Evolutionary conservation across 2,797 vertebrate species (phyloP), one percentile per base, ranked within the genome.

Genomic region (Dryobates pubescens): DNA sequence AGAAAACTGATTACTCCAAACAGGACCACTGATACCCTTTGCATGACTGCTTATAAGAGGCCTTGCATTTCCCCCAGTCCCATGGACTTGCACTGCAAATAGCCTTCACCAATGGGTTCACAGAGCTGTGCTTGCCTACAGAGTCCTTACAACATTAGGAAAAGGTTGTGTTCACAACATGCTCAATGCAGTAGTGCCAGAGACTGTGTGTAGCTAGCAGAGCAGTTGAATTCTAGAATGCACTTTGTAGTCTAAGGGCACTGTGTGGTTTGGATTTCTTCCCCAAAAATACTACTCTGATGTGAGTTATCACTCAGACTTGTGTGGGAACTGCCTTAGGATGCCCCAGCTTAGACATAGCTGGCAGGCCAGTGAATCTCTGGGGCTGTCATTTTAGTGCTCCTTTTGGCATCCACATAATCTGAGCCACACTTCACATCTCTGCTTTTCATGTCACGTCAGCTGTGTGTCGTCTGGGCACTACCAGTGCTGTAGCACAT

Each of bases 241-340:
- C 10, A 0, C 10, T 43, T 43, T 20, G 0, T 38, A 36, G 17
- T 61, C 13, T 53, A 20, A 32, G 13, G 61, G 18, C 13, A 12
- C 1, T 53, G 43, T 4, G 47, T 13, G 32, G 2, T 57, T 72
- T 86, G 47, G 20, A 9, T 68, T 82, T 56, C 43, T 23, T 34
- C n/a, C 16, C 7, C 17, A 1, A 0, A 0, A 12, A 29, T n/a
- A 41, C 10, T 49, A 6, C 34, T 86, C 18, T 62, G 77, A n/a
- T 2, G 1, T 3, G 43, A 86, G 5, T 47, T 61, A 51, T 43
- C 59, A 16, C 56, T 13, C 45, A 32, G 45, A 47, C 1, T 26
- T 45, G 11, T 22, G 27, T 45, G 73, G 72, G n/a, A 79, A 64
- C 17, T 17, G 23, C 59, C 27, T 62, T 32, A 76, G 70, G 65